phyloP scores from a whole-genome alignment of 2,888 invertebrate genomes.

The Volucella bombylans region DNA sequence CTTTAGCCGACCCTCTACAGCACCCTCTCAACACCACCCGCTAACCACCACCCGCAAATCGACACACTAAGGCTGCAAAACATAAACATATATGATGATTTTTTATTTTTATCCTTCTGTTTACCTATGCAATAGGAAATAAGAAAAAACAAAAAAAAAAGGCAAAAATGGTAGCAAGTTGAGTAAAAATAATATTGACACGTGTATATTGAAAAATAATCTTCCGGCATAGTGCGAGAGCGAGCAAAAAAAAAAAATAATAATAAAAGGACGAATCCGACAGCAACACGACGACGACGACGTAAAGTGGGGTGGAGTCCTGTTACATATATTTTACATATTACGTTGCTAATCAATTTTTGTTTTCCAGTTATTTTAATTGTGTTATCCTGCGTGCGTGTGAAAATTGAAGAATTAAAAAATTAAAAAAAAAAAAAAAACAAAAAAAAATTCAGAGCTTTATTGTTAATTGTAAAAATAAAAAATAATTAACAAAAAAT shows the following conservation, averaged over 20 bases:
- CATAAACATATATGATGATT: constrained; percentile 66
- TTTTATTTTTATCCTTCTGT: constrained; percentile 59
- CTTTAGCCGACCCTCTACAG: constrained; percentile 32
- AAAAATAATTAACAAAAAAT: constrained; percentile 21
- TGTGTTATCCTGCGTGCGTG: constrained; percentile 49
- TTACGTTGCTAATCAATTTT: constrained; percentile 50
- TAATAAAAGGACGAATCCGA: not conserved
- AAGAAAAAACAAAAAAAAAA: constrained; percentile 12
- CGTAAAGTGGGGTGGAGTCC: constrained; percentile 55
- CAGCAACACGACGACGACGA: constrained; percentile 30
- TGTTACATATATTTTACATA: constrained; percentile 63
- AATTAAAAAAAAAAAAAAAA: not conserved
- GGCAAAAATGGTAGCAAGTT: constrained; percentile 68
- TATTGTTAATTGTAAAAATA: constrained; percentile 48
- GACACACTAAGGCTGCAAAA: constrained; percentile 69
- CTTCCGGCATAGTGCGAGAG: constrained; percentile 47
- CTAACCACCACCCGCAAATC: constrained; percentile 42
- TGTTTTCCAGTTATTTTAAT: constrained; percentile 18
- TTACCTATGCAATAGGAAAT: constrained; percentile 61
- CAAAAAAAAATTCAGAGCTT: constrained; percentile 54
- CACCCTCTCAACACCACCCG: constrained; percentile 31
- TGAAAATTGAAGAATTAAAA: constrained; percentile 18
- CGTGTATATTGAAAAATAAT: constrained; percentile 72
- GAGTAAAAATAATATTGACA: constrained; percentile 72
- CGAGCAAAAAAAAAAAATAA: constrained; percentile 25